These are phyloP conservation scores for Athalia circularis DNA, from an alignment of 2,888 invertebrate species.

Conservation along the genomic window DNA sequence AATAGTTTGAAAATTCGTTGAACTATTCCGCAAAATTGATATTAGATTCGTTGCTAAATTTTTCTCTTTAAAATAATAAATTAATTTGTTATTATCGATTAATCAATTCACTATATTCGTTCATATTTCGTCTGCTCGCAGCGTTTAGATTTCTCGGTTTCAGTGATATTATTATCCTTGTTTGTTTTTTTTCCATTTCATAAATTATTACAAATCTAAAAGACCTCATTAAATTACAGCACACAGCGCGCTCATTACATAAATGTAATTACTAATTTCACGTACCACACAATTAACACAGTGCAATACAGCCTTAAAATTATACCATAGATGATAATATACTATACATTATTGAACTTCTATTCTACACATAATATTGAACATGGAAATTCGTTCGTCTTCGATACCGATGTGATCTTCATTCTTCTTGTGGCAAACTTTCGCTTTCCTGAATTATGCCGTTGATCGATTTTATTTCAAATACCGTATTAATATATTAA, in stretches of 20 bases:
- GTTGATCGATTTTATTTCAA: slow-evolving; percentile 45
- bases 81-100: slow-evolving; percentile 14
- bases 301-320: slow-evolving; percentile 66
- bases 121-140: slow-evolving; percentile 16
- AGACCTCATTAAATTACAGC: slow-evolving; percentile 50
- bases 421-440: slow-evolving; percentile 23
- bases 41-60: slow-evolving; percentile 7
- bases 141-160: slow-evolving; percentile 2
- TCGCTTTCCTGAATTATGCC: slow-evolving; percentile 21
- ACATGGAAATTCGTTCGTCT: slow-evolving; percentile 51
- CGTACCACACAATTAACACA: slow-evolving; percentile 66
- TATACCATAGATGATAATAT: slow-evolving; percentile 40
- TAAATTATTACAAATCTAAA: slow-evolving; percentile 57
- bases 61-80: slow-evolving; percentile 23
- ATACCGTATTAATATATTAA: slow-evolving; percentile 40
- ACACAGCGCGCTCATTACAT: slow-evolving; percentile 64
- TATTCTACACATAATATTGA: slow-evolving; percentile 64
- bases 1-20: slow-evolving; percentile 23
- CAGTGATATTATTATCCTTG: not conserved
- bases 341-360: slow-evolving; percentile 42
- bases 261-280: slow-evolving; percentile 71
- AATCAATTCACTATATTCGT: slow-evolving; percentile 19
- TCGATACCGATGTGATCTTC: not conserved
- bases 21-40: slow-evolving; percentile 16
- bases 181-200: not conserved